Evolutionary conservation across 2,888 invertebrate species (phyloP).

Genomic region (Cheilosia impressa): DNA sequence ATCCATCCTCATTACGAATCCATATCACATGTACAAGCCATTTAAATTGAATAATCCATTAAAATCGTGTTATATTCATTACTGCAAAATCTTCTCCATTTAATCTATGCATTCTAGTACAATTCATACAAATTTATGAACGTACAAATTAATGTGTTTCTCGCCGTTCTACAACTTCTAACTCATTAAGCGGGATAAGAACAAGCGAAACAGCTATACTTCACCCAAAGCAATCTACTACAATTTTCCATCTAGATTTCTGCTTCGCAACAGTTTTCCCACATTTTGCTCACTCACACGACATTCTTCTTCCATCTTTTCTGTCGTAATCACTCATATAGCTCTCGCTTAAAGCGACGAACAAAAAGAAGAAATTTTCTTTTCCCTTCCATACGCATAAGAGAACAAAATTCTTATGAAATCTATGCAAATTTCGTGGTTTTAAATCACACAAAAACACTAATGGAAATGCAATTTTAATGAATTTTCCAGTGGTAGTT

Average conservation of each 20-base stretch:
- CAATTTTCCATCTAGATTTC: constrained; percentile 11
- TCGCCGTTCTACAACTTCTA: not conserved
- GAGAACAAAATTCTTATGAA: constrained; percentile 50
- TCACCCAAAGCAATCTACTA: constrained; percentile 34
- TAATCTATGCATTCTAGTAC: constrained; percentile 13
- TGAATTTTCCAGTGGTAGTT: constrained; percentile 66
- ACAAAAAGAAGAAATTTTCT: constrained; percentile 59
- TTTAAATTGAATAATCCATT: too few relatives aligned
- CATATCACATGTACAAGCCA: too few relatives aligned
- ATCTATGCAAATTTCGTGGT: constrained; percentile 71
- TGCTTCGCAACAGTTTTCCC: constrained; percentile 67
- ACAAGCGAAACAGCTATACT: constrained; percentile 10
- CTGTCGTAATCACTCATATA: constrained; percentile 75
- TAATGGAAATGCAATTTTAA: constrained; percentile 60
- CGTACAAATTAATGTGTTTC: not conserved
- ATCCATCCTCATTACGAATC: too few relatives aligned
- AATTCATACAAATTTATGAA: constrained; percentile 1
- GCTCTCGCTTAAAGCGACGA: constrained; percentile 49
- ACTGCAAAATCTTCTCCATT: too few relatives aligned
- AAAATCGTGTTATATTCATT: too few relatives aligned
- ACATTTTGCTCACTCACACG: constrained; percentile 54
- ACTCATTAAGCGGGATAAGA: not conserved
- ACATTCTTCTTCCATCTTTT: constrained; percentile 76
- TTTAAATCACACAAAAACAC: constrained; percentile 55
- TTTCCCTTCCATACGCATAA: constrained; percentile 42